These are phyloP conservation scores for Oxystoma pomonae DNA, from an alignment of 2,888 invertebrate genomes.

Conservation along the genomic window DNA sequence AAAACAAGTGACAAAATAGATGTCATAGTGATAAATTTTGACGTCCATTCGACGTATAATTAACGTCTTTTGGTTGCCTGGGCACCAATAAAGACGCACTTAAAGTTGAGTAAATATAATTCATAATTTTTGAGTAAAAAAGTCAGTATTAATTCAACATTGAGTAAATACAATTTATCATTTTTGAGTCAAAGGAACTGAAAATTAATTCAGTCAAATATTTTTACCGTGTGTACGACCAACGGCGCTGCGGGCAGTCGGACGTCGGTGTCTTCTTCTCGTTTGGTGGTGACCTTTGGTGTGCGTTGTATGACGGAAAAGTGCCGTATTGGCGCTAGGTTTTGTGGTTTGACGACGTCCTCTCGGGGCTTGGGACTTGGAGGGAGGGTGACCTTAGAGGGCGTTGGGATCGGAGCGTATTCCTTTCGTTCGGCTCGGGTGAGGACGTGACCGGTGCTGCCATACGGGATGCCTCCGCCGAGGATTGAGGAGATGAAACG, in stretches of 20 bases:
- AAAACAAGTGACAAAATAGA: too few species aligned
- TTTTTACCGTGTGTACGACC: too few species aligned
- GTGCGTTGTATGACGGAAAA: conserved; percentile 43
- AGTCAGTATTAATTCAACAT: too few species aligned
- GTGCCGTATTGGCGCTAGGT: conserved; percentile 43
- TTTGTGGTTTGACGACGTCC: conserved; percentile 39
- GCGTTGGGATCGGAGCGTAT: conserved; percentile 57
- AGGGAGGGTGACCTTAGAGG: conserved; percentile 53
- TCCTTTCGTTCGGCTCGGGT: conserved; percentile 79
- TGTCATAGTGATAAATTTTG: too few species aligned
- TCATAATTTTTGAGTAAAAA: too few species aligned
- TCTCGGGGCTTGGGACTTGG: conserved; percentile 57
- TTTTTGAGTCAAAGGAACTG: too few species aligned
- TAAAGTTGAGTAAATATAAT: too few species aligned
- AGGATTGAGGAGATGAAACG: conserved; percentile 77
- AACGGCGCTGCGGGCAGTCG: conserved; percentile 29
- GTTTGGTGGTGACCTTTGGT: conserved; percentile 57
- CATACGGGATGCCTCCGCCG: conserved; percentile 77
- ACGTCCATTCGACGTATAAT: too few species aligned
- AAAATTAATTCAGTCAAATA: too few species aligned
- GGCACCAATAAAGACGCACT: too few species aligned
- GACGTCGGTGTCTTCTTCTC: conserved; percentile 41
- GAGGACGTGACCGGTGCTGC: conserved; percentile 61
- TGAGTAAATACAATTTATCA: too few species aligned
- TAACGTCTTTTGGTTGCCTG: too few species aligned